Conservation (phyloP, 2,113 vertebrate genomes). For the Sinocyclocheilus grahami region DNA sequence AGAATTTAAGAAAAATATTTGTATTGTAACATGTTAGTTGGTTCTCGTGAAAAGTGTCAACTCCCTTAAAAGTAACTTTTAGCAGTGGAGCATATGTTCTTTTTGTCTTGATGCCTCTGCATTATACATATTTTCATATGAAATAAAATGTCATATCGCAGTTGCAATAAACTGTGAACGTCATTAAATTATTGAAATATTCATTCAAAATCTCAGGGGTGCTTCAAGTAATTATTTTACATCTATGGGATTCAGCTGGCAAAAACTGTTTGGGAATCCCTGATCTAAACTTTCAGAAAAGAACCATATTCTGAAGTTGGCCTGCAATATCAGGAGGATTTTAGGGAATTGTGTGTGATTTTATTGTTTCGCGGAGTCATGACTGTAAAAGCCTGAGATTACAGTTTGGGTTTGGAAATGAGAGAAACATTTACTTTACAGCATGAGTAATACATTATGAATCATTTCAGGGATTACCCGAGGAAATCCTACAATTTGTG, state of each 20-base stretch:
- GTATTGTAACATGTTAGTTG: too few species aligned
- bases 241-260: not conserved
- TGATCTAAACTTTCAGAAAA: not conserved
- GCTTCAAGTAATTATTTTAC: not conserved
- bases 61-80: too few species aligned
- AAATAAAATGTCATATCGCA: too few species aligned
- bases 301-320: not conserved
- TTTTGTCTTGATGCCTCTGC: too few species aligned
- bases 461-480: constrained; percentile 27
- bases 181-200: not conserved
- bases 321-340: not conserved
- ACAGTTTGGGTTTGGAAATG: constrained; percentile 22
- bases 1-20: too few species aligned
- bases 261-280: not conserved
- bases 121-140: too few species aligned
- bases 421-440: constrained; percentile 44
- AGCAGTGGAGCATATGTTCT: too few species aligned
- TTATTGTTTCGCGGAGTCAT: constrained; percentile 54
- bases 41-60: too few species aligned
- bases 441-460: constrained; percentile 45
- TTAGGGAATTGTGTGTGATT: not conserved
- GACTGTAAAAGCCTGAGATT: constrained; percentile 12
- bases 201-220: not conserved
- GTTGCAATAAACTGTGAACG: too few species aligned
- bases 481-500: constrained; percentile 53